These are phyloP conservation scores for Ptilonorhynchus violaceus DNA, from an alignment of 2,113 vertebrate species.

Conservation along the genomic window DNA sequence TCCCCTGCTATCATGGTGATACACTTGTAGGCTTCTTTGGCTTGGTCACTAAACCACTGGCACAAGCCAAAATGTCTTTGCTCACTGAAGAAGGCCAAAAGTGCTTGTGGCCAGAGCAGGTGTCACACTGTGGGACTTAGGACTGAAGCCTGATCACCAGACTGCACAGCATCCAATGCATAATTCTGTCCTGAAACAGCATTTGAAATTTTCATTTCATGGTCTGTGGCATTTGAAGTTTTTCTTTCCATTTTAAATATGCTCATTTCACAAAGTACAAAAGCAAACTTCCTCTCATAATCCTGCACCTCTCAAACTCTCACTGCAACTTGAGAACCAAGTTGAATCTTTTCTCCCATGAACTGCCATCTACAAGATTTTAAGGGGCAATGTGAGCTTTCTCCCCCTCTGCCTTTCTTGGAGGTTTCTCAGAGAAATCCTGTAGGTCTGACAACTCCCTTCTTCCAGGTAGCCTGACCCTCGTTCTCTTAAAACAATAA, in stretches of 20 bases:
- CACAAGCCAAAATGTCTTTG: neutral
- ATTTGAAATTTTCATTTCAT: slow-evolving; percentile 44
- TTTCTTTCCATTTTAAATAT: slow-evolving; percentile 26
- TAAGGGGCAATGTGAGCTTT: neutral
- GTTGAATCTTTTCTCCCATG: neutral
- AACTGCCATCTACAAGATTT: neutral
- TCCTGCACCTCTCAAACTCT: neutral
- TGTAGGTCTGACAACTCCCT: neutral
- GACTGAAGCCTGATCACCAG: neutral
- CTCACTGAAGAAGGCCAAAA: neutral
- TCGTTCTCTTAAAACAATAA: neutral
- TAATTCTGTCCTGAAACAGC: neutral
- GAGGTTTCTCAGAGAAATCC: neutral
- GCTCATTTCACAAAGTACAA: slow-evolving; percentile 22
- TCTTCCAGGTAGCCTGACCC: neutral
- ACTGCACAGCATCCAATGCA: neutral
- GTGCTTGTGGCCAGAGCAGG: neutral
- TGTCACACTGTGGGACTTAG: neutral
- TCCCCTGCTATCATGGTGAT: neutral
- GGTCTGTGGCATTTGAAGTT: neutral
- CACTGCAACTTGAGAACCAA: neutral
- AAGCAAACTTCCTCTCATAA: slow-evolving; percentile 18
- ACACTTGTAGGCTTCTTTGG: neutral
- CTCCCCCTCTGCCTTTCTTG: neutral
- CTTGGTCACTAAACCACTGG: neutral